Evolutionary conservation across 2,113 vertebrate species (phyloP).

Genomic region (Aleadryas rufinucha): DNA sequence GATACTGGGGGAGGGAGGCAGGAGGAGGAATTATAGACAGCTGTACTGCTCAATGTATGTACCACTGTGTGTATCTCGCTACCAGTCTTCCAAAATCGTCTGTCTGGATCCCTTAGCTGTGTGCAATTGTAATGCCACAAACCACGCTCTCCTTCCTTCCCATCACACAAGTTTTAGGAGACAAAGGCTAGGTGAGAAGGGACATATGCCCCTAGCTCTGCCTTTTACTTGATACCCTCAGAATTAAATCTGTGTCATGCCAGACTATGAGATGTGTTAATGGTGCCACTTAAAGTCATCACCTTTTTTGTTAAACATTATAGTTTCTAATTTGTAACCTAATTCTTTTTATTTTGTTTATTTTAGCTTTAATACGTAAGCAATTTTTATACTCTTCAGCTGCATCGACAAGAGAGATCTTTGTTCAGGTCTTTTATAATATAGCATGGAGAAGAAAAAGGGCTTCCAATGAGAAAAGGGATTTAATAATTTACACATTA

Average conservation of each 20-base stretch:
- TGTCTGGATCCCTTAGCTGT: background rate
- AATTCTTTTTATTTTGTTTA: background rate
- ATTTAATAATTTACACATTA: background rate
- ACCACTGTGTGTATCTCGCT: background rate
- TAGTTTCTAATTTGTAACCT: constrained; percentile 5
- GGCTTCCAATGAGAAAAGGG: background rate
- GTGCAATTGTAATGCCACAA: background rate
- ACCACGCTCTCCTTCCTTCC: background rate
- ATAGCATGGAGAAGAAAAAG: background rate
- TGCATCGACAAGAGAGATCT: background rate
- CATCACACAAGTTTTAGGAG: background rate
- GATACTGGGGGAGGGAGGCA: background rate
- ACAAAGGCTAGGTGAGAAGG: background rate
- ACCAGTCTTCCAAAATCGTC: background rate
- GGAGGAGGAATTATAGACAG: background rate
- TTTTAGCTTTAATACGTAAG: constrained; percentile 29
- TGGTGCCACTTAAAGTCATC: background rate
- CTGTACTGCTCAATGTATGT: background rate
- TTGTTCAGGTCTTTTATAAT: background rate
- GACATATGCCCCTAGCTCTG: background rate
- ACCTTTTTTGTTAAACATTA: background rate
- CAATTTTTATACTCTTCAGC: background rate
- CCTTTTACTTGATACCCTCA: background rate
- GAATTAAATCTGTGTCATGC: background rate
- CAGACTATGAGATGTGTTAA: background rate